Percentiles rank a stretch among this genome's conserved stretches.
phyloP scores from a whole-genome alignment of 2,888 invertebrate species.

The Didymodactylos carnosus region DNA sequence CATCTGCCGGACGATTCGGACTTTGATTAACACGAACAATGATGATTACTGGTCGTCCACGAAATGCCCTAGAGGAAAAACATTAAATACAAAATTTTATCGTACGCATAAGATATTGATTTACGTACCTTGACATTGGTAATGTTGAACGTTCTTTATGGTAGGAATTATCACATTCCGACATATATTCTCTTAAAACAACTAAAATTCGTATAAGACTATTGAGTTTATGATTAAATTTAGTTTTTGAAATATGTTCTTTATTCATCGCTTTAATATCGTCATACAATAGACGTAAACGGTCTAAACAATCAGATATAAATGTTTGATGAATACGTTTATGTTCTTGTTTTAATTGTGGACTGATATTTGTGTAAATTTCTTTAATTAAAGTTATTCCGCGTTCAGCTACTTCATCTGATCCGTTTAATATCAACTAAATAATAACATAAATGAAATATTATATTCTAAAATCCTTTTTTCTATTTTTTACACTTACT shows the following conservation, averaged over 20 bases:
- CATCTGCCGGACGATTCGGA: neutral
- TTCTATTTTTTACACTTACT: constrained; percentile 38
- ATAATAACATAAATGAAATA: too few relatives aligned
- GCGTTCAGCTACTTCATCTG: constrained; percentile 70
- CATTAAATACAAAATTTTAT: neutral
- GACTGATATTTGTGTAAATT: constrained; percentile 77
- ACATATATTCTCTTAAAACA: constrained; percentile 79
- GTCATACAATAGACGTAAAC: constrained; percentile 57
- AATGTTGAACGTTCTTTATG: constrained; percentile 65
- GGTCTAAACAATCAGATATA: constrained; percentile 71
- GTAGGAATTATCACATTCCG: constrained; percentile 59
- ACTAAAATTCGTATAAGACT: constrained; percentile 54
- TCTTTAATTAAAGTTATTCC: constrained; percentile 75
- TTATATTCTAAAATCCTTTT: neutral
- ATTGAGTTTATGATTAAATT: constrained; percentile 54
- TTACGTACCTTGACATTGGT: constrained; percentile 46
- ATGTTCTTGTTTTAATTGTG: constrained; percentile 52
- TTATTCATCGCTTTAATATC: neutral
- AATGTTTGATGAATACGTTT: constrained; percentile 71
- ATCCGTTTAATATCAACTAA: constrained; percentile 63
- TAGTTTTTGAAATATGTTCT: constrained; percentile 36
- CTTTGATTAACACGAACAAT: neutral
- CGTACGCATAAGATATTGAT: too few relatives aligned
- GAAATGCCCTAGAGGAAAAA: neutral
- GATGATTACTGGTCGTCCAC: neutral